Percentiles rank a stretch among this genome's conserved stretches.
These are phyloP conservation scores for Lepidurus packardi DNA, from an alignment of 1,140 invertebrate species.

Conservation along the genomic window DNA sequence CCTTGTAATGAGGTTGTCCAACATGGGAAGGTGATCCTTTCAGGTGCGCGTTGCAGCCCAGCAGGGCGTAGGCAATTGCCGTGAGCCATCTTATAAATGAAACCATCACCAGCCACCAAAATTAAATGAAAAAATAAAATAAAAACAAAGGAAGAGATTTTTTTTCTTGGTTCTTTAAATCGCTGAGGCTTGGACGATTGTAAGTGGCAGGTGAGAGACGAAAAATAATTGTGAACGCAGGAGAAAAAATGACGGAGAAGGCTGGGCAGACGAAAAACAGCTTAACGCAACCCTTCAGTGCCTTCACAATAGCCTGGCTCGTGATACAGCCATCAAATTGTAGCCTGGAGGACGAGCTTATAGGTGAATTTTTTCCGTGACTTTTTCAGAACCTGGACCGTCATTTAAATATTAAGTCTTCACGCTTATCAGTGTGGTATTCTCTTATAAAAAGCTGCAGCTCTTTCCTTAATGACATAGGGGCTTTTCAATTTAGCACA, in stretches of 20 bases:
- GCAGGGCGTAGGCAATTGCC: constrained; percentile 10
- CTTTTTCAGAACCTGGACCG: constrained; percentile 18
- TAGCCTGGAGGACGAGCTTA: not conserved
- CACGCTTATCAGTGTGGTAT: constrained; percentile 18
- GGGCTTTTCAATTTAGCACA: constrained; percentile 10
- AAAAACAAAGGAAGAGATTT: not conserved
- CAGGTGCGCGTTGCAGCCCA: constrained; percentile 10
- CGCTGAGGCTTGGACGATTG: not conserved
- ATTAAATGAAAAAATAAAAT: not conserved
- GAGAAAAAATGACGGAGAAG: not conserved
- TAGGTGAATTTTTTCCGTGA: not conserved
- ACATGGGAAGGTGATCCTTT: constrained; percentile 18
- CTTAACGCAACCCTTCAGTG: not conserved
- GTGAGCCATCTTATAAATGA: not conserved
- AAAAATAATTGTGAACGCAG: not conserved
- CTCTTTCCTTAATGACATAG: constrained; percentile 16
- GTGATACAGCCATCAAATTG: constrained; percentile 14
- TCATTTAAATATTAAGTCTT: constrained; percentile 22
- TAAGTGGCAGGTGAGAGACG: not conserved
- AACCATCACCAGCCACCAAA: not conserved
- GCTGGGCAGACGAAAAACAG: not conserved
- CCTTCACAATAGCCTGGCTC: not conserved
- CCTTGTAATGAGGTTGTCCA: constrained; percentile 21
- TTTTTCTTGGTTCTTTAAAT: not conserved
- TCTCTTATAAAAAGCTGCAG: not conserved